Evolutionary conservation across 2,797 vertebrate genomes (phyloP), one percentile per base, ranked within the genome.

Genomic region (Tolypeutes matacus): DNA sequence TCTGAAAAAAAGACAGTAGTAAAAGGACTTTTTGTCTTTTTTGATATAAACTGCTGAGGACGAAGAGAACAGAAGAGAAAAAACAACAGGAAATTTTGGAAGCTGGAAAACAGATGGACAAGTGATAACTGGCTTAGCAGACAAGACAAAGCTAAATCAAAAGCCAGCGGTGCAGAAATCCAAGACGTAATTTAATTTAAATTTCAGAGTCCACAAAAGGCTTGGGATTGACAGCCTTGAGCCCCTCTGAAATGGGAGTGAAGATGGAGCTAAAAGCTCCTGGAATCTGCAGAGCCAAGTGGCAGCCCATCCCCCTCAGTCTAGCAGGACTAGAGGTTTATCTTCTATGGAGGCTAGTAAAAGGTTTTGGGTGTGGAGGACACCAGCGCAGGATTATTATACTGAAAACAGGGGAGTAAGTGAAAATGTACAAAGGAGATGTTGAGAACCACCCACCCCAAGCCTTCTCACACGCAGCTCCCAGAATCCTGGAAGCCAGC

Each of bases 1-100:
- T 76, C 76, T 93, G 36, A 82, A 93, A 86, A 75, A 86, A 82
- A 81, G 23, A n/a, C 27, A 25, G 49, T 49, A 85, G 18, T 56
- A 64, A 78, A 64, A 86, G 49, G 29, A 36, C 65, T 42, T 83
- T 69, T 73, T 87, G 20, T 53, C 60, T 91, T 42, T 72, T 91
- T 91, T 56, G 65, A 49, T 58, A 73, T 67, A 58, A 76, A 85
- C 21, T 88, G 25, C 56, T 14, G 88, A 72, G 23, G n/a, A 77
- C 75, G 23, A 77, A 86, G 46, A 89, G 69, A 86, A 64, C 18
- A 46, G 4, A 11, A 65, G 0, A 67, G 13, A 58, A 62, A 64
- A 60, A 70, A 70, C 34, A 67, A 46, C 46, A 46, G 46, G 46
- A 60, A 27, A 64, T 4, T 73, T 13, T 36, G 34, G 27, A 76